phyloP scores from a whole-genome alignment of 2,113 vertebrate species.

The Peucedramus taeniatus region DNA sequence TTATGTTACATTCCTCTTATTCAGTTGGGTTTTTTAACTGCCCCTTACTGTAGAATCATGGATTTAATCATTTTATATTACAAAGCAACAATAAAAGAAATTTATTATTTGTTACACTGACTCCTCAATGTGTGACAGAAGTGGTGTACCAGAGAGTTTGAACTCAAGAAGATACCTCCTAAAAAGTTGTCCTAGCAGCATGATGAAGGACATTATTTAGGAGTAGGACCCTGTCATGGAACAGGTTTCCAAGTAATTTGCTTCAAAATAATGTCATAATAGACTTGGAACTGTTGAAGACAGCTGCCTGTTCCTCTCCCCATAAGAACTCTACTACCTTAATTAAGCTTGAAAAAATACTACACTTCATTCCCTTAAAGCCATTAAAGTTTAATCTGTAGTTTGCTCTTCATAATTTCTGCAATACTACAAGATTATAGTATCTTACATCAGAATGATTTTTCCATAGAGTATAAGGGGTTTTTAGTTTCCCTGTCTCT shows the following conservation, averaged over 20 bases:
- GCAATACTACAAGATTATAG: neutral
- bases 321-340: neutral
- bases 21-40: neutral
- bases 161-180: neutral
- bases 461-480: neutral
- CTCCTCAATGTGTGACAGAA: neutral
- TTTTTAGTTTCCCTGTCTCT: neutral
- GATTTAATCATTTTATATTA: neutral
- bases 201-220: neutral
- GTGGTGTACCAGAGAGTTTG: neutral
- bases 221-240: neutral
- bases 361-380: neutral
- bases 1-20: neutral
- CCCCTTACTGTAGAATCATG: neutral
- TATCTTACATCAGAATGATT: neutral
- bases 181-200: neutral
- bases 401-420: neutral
- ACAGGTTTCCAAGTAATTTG: neutral
- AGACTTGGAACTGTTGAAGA: neutral
- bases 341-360: neutral
- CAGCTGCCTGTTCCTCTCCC: fast-evolving
- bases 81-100: neutral
- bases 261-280: neutral
- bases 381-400: neutral
- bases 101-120: neutral